Percentiles rank a stretch among this genome's conserved stretches.
phyloP scores from a whole-genome alignment of 1,140 invertebrate genomes.

The Drosophila serrata region DNA sequence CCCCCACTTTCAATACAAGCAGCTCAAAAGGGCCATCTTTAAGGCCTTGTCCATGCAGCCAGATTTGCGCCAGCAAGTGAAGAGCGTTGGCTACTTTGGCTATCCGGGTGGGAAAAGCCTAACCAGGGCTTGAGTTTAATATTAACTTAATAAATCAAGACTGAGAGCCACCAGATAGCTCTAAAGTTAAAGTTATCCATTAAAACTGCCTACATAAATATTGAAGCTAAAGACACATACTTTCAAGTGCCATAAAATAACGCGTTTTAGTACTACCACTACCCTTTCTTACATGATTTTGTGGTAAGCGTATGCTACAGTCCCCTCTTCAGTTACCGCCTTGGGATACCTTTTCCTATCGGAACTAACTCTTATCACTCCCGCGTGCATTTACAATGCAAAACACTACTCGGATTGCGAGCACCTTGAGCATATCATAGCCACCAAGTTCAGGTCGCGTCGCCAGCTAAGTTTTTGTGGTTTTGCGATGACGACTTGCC shows the following conservation, averaged over 20 bases:
- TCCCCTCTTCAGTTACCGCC: constrained; percentile 2
- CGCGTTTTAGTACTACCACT: too few relatives aligned
- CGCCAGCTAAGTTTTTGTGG: constrained; percentile 55
- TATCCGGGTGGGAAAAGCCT: constrained; percentile 62
- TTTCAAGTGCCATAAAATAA: not conserved
- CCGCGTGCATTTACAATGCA: constrained; percentile 39
- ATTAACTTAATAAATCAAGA: not conserved
- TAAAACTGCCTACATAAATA: not conserved
- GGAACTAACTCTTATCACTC: constrained; percentile 44
- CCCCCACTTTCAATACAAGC: constrained; percentile 88
- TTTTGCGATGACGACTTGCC: constrained; percentile 50
- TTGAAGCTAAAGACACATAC: not conserved
- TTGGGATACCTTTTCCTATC: constrained; percentile 26
- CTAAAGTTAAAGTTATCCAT: not conserved
- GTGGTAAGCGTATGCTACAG: not conserved
- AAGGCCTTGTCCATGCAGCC: constrained; percentile 88
- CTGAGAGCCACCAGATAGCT: not conserved
- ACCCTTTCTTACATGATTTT: not conserved
- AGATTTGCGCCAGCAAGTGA: constrained; percentile 87
- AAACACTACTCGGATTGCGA: constrained; percentile 23
- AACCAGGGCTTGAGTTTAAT: constrained; percentile 12
- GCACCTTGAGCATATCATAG: constrained; percentile 55
- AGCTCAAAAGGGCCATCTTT: constrained; percentile 87
- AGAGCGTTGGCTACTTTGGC: constrained; percentile 86
- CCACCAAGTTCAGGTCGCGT: constrained; percentile 66